A percentile compares a stretch with the other conserved stretches of the same genome.
phyloP scores from a whole-genome alignment of 2,888 invertebrate genomes.

The Melinopterus prodromus region DNA sequence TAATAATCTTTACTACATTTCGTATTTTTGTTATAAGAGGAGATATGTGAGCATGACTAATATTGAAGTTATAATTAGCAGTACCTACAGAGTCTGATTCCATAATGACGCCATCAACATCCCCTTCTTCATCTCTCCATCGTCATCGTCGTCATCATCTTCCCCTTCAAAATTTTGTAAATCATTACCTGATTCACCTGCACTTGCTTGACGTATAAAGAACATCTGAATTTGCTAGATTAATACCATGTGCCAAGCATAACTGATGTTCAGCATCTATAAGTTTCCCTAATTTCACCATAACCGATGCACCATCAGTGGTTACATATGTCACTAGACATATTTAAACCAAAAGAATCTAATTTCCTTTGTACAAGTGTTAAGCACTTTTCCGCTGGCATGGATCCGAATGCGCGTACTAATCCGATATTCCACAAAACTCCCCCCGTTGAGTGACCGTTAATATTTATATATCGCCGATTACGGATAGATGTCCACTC shows the following conservation, averaged over 20 bases:
- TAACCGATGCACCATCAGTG: constrained; percentile 12
- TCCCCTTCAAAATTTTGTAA: too few species aligned
- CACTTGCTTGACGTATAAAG: not conserved
- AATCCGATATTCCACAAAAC: constrained; percentile 10
- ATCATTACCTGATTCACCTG: too few species aligned
- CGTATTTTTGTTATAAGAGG: too few species aligned
- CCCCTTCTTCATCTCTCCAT: too few species aligned
- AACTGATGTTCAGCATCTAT: constrained; percentile 20
- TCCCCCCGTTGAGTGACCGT: not conserved
- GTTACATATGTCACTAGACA: constrained; percentile 32
- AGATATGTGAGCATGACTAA: too few species aligned
- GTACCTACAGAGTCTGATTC: too few species aligned
- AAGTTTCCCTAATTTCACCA: constrained; percentile 19
- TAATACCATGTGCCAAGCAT: constrained; percentile 21
- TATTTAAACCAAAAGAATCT: constrained; percentile 24
- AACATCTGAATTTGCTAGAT: constrained; percentile 12
- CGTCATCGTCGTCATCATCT: too few species aligned
- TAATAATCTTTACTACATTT: too few species aligned
- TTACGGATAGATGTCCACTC: constrained; percentile 38
- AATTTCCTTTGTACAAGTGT: constrained; percentile 26
- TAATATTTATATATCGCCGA: constrained; percentile 34
- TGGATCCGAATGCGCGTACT: constrained; percentile 31
- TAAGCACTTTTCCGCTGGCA: constrained; percentile 34
- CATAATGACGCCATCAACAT: too few species aligned
- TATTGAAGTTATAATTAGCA: too few species aligned